A percentile compares a stretch with the other conserved stretches of the same genome.
These are phyloP conservation scores for Callaeas wilsoni DNA, from an alignment of 2,113 vertebrate species.

Conservation along the genomic window DNA sequence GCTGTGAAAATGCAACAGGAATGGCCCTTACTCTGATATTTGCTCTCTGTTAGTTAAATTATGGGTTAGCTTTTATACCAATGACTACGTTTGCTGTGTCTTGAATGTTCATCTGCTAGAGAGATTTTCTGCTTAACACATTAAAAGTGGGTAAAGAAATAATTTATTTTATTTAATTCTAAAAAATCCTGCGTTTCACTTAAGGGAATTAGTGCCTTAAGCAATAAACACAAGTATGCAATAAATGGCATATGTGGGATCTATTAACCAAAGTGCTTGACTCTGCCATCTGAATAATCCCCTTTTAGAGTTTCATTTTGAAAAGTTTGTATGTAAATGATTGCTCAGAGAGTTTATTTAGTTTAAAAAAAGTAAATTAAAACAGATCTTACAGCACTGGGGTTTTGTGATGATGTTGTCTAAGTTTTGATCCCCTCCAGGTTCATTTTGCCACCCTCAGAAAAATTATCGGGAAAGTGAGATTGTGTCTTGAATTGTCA, in stretches of 20 bases:
- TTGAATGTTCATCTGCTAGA: background rate
- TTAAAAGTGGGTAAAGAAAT: constrained; percentile 15
- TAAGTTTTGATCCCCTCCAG: background rate
- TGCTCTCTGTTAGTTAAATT: background rate
- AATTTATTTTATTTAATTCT: constrained; percentile 46
- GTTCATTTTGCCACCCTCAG: background rate
- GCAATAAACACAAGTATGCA: constrained; percentile 55
- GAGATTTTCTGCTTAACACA: constrained; percentile 26
- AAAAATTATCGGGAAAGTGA: background rate
- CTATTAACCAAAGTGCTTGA: constrained; percentile 16
- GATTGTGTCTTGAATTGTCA: background rate
- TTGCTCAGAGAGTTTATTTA: background rate
- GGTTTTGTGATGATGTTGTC: background rate
- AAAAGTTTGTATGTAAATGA: background rate
- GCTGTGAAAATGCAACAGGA: background rate
- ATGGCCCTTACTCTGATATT: background rate
- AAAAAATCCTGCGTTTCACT: constrained; percentile 27
- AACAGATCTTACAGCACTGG: background rate
- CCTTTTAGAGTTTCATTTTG: background rate
- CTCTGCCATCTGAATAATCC: background rate
- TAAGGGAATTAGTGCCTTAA: constrained; percentile 45
- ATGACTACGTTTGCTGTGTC: fast-evolving
- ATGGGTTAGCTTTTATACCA: background rate
- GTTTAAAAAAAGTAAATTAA: background rate
- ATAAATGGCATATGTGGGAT: constrained; percentile 52